phyloP scores from a whole-genome alignment of 2,113 vertebrate species.

The Lamprologus ornatipinnis region DNA sequence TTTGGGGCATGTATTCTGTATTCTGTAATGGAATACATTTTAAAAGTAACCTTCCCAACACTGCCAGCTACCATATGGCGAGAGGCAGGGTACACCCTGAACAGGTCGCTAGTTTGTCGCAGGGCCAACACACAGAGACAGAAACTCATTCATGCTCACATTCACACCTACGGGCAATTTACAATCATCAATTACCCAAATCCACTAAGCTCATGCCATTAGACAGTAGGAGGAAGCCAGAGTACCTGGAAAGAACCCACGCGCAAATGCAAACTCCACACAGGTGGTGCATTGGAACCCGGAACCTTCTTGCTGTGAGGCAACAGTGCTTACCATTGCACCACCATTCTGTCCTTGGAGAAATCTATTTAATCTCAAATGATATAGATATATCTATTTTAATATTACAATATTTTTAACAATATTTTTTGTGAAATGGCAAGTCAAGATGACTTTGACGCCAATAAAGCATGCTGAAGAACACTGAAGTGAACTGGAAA shows the following conservation, averaged over 20 bases:
- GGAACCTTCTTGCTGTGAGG: background rate
- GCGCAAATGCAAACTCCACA: background rate
- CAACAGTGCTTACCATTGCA: background rate
- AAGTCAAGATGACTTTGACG: background rate
- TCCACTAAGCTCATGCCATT: background rate
- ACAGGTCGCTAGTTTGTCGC: background rate
- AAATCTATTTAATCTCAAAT: background rate
- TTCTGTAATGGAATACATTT: too few relatives aligned
- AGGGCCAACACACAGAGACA: background rate
- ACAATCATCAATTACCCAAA: background rate
- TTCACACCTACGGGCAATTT: background rate
- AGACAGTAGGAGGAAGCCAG: background rate
- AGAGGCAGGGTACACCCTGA: background rate
- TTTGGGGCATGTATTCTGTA: too few relatives aligned
- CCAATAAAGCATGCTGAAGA: background rate
- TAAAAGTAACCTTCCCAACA: too few relatives aligned
- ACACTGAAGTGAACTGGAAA: background rate
- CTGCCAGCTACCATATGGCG: background rate
- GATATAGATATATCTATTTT: background rate
- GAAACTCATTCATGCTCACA: background rate
- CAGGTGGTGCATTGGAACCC: background rate
- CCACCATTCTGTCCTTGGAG: background rate
- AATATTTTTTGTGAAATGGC: background rate
- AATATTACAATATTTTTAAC: background rate
- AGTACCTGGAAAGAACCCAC: background rate